Evolutionary conservation across 2,113 vertebrate species (phyloP).

Genomic region (Malurus cyaneus): DNA sequence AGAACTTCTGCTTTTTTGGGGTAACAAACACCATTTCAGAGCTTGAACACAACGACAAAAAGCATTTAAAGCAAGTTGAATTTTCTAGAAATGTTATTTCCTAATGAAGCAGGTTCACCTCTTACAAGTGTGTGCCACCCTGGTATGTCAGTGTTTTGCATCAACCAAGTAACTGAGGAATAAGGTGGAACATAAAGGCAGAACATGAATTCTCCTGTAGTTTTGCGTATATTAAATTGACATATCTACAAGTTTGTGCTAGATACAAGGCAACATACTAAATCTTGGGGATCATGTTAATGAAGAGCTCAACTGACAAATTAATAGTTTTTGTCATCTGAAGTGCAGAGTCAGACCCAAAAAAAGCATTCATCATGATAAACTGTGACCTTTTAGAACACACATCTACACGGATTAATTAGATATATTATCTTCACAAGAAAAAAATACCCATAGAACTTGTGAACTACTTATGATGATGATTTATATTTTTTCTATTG

Average conservation of each 20-base stretch:
- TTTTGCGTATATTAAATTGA: background rate
- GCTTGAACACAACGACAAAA: background rate
- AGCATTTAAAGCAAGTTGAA: background rate
- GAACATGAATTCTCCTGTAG: background rate
- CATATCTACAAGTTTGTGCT: background rate
- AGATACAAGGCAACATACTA: background rate
- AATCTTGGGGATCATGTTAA: background rate
- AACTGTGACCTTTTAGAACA: background rate
- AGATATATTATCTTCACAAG: background rate
- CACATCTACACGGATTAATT: background rate
- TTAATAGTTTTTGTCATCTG: background rate
- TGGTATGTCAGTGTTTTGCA: background rate
- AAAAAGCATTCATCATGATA: background rate
- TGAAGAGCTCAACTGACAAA: background rate
- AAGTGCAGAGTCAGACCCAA: background rate
- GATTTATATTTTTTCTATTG: background rate
- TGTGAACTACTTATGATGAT: background rate
- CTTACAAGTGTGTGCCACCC: background rate
- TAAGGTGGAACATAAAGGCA: background rate
- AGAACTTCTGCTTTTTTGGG: background rate
- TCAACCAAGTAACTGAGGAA: background rate
- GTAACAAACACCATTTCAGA: background rate
- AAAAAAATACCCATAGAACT: background rate
- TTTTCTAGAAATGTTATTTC: background rate
- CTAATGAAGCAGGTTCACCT: background rate